Percentiles rank a stretch among this genome's conserved stretches.
Conservation (phyloP, 2,797 vertebrate species). For the Benthosema pterotum region DNA sequence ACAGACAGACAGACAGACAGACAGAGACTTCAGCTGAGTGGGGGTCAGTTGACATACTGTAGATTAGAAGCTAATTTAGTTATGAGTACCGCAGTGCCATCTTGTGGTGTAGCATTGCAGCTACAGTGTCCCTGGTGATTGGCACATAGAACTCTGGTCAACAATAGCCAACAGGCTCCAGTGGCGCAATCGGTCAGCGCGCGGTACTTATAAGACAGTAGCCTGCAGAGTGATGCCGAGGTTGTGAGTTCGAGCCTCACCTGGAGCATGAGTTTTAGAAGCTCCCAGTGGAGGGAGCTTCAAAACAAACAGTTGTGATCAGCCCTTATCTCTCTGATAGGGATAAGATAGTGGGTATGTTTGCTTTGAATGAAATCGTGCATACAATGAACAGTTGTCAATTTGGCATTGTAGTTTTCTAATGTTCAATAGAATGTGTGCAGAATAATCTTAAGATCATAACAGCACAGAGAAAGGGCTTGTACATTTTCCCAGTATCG, state of each 20-base stretch:
- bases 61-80: not conserved
- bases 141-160: rapidly evolving
- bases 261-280: constrained; percentile 44
- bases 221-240: not conserved
- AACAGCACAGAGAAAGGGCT: too few relatives aligned
- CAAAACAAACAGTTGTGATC: not conserved
- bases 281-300: not conserved
- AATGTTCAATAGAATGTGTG: too few relatives aligned
- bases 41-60: too few relatives aligned
- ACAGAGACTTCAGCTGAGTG: not conserved
- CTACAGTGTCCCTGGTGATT: not conserved
- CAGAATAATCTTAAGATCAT: too few relatives aligned
- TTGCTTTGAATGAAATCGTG: too few relatives aligned
- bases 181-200: constrained; percentile 41
- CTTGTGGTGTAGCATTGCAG: constrained; percentile 19
- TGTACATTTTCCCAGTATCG: too few relatives aligned
- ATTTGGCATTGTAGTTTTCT: too few relatives aligned
- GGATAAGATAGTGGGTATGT: not conserved
- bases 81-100: constrained; percentile 21
- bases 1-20: constrained; percentile 5
- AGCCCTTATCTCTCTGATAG: not conserved
- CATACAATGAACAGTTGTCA: too few relatives aligned
- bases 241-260: constrained; percentile 42
- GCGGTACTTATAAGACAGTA: constrained; percentile 9
- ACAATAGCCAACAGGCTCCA: not conserved